phyloP scores from a whole-genome alignment of 2,113 vertebrate genomes.

The Dasyornis broadbenti region DNA sequence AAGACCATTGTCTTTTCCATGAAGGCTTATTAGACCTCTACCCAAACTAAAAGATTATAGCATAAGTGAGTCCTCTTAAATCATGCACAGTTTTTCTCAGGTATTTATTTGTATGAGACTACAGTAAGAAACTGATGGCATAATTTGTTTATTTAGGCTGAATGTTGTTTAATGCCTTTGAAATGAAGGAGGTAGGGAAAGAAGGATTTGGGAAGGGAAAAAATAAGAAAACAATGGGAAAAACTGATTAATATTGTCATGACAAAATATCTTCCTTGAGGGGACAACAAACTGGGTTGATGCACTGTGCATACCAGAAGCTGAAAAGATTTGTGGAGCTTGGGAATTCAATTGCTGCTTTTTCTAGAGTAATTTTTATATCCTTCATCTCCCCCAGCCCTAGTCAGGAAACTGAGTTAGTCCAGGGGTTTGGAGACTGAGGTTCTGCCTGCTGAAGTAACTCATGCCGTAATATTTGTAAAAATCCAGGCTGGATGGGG shows the following conservation, averaged over 20 bases:
- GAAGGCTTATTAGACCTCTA: background rate
- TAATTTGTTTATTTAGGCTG: background rate
- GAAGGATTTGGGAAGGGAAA: background rate
- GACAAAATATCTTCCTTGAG: slow-evolving; percentile 15
- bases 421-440: background rate
- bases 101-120: background rate
- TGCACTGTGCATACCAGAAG: background rate
- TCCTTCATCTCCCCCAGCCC: background rate
- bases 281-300: background rate
- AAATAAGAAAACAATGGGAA: background rate
- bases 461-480: background rate
- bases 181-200: background rate
- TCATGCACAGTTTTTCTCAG: background rate
- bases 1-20: background rate
- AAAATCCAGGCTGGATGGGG: background rate
- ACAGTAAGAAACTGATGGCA: background rate
- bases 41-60: background rate
- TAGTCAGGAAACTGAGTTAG: background rate
- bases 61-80: background rate
- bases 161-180: background rate
- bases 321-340: background rate
- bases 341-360: background rate
- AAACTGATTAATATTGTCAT: background rate
- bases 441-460: background rate
- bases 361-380: background rate